Base-by-base conservation (phyloP, 1,140 invertebrate species). In the Drosophila athabasca region DNA sequence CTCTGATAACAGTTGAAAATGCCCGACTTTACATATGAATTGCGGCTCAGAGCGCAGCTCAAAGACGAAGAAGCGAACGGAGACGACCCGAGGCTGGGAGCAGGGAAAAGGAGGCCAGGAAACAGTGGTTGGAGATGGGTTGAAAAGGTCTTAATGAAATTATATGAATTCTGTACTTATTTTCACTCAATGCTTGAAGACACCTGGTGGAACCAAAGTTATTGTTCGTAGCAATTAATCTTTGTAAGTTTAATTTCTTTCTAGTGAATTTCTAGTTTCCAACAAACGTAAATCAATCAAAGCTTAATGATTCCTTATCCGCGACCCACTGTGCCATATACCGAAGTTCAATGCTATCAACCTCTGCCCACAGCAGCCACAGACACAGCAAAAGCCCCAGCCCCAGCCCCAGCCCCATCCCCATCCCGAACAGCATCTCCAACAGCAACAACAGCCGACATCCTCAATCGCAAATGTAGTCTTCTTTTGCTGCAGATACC, bases 1-100 rank as follows among this genome's bases (percentile, higher is more conserved):
- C 8, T 46, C 48, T 77, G 74, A 77, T 77, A 77, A 77, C 64
- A 76, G 73, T 77, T 76, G 73, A 53, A 70, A 59, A 76, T 64
- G 59, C 74, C 35, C 73, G 74, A 69, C 60, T 77, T 77, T 64
- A 76, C 74, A 77, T 77, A 59, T 65, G 66, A 68, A 62, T 77
- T 29, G 45, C 48, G 43, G 45, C 59, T 49, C 46, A 45, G 49
- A 29, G 49, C 22, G 26, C 35, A 62, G 35, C 31, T 31, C 55
- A 57, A 35, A 62, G 55, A 76, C 76, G 44, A 51, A 75, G n/a
- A n/a, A n/a, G n/a, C n/a, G n/a, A n/a, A n/a, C n/a, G n/a, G 52
- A 45, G 54, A 72, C 48, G 39, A 75, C 64, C 62, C 45, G 17
- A 8, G 43, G 35, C 35, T 9, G 13, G n/a, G 5, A 9, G 48